These are phyloP conservation scores for Trinorchestia longiramus DNA, from an alignment of 1,140 invertebrate species.

Conservation along the genomic window DNA sequence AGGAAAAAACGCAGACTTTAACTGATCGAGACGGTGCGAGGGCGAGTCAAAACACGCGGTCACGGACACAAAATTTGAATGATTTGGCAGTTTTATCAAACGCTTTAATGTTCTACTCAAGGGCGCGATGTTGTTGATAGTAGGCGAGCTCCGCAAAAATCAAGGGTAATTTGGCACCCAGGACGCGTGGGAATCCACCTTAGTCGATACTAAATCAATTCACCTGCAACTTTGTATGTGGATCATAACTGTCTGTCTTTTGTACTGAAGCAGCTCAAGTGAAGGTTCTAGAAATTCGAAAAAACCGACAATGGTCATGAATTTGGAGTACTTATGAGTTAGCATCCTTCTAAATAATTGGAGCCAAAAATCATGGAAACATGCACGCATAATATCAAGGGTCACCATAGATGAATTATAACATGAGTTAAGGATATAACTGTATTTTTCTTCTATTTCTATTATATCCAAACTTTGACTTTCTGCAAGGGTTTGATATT, in stretches of 20 bases:
- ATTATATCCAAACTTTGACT: background rate
- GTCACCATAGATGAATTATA: background rate
- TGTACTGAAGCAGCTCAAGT: background rate
- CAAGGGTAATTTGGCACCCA: background rate
- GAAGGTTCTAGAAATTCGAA: background rate
- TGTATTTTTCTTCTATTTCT: background rate
- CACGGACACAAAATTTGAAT: background rate
- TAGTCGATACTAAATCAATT: conserved; percentile 43
- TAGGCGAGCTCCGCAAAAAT: background rate
- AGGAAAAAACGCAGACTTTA: background rate
- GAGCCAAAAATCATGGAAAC: background rate
- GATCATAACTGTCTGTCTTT: background rate
- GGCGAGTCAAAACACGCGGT: background rate
- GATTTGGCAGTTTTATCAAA: conserved; percentile 44
- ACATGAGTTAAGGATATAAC: background rate
- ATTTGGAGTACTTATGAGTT: background rate
- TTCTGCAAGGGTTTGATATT: background rate
- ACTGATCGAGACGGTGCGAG: background rate
- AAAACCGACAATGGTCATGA: background rate
- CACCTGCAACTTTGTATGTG: background rate
- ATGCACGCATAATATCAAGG: background rate
- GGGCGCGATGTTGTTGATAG: conserved; percentile 9
- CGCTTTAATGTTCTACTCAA: background rate
- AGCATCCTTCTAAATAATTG: background rate
- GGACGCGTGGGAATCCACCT: conserved; percentile 12